Percentiles rank a stretch among this genome's conserved stretches.
phyloP scores from a whole-genome alignment of 2,113 vertebrate genomes.

The Xenus cinereus region DNA sequence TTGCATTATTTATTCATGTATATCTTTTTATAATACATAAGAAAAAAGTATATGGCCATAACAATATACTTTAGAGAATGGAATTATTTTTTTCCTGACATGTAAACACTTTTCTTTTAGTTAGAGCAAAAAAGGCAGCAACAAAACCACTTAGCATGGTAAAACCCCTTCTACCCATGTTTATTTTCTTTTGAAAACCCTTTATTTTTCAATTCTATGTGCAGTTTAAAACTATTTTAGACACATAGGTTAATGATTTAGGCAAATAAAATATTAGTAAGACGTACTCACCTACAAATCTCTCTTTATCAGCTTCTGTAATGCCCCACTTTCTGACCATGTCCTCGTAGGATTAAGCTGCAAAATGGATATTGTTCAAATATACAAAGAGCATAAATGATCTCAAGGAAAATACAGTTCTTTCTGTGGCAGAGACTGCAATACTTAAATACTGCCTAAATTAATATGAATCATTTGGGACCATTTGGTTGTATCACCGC shows the following conservation, averaged over 20 bases:
- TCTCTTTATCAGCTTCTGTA: constrained; percentile 24
- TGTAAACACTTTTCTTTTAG: constrained; percentile 46
- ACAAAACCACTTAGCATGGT: constrained; percentile 11
- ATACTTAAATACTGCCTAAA: background rate
- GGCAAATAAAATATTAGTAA: background rate
- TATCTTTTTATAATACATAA: background rate
- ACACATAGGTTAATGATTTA: background rate
- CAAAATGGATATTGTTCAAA: constrained; percentile 42
- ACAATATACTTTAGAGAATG: constrained; percentile 6
- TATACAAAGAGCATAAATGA: background rate
- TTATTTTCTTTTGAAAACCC: constrained; percentile 55
- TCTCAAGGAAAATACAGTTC: constrained; percentile 51
- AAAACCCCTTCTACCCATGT: constrained; percentile 29
- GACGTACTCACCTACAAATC: background rate
- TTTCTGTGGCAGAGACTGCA: constrained; percentile 20
- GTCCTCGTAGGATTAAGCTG: constrained; percentile 27
- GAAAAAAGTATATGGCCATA: background rate
- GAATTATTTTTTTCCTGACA: constrained; percentile 17
- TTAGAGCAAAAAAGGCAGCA: background rate
- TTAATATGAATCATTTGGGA: background rate
- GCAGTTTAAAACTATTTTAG: constrained; percentile 12
- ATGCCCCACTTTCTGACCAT: background rate
- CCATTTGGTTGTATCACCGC: background rate
- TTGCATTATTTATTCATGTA: background rate
- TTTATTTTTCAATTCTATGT: constrained; percentile 40